Evolutionary conservation across 2,888 invertebrate genomes (phyloP), one percentile per base, ranked within the genome.

Genomic region (Elmis aenea): DNA sequence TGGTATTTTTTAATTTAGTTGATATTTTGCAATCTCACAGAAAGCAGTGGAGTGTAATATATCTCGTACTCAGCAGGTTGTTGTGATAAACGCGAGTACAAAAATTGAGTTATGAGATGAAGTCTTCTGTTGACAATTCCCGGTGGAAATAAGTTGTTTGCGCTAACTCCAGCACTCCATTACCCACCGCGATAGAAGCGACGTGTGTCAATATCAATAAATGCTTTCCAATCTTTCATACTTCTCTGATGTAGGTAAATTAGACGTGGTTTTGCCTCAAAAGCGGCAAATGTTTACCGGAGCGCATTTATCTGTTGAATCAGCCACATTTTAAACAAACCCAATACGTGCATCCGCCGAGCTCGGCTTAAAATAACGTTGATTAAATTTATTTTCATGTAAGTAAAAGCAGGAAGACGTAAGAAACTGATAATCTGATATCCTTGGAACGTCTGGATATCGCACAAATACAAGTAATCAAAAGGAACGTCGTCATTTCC

Each of bases 41-140:
- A n/a, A n/a, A n/a, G n/a, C n/a, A n/a, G n/a, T n/a, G n/a, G 26
- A 30, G 39, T 39, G 30, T 39, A 33, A 29, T 33, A 33, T 43
- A 40, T 30, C 33, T 51, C 40, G 40, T 38, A 49, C 48, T 59
- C 59, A 57, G 58, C 58, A 58, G 59, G 59, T 59, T 57, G 60
- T 58, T 59, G 58, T 50, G 45, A 44, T 46, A 46, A 46, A 40
- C 46, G 35, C 37, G 36, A 42, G 43, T 53, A 59, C 58, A 64
- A 64, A 64, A 67, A 66, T 66, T 66, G 64, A 67, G 66, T 66
- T 66, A 66, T 66, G 62, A 64, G 63, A 61, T 59, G 59, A 62
- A 61, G 63, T 59, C 62, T 61, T 62, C 63, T 61, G 64, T 61
- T 62, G 63, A 64, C 62, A 65, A 66, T 64, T 62, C 66, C 66